These are phyloP conservation scores for Hemiprocne comata DNA, from an alignment of 2,113 vertebrate genomes.

Conservation along the genomic window DNA sequence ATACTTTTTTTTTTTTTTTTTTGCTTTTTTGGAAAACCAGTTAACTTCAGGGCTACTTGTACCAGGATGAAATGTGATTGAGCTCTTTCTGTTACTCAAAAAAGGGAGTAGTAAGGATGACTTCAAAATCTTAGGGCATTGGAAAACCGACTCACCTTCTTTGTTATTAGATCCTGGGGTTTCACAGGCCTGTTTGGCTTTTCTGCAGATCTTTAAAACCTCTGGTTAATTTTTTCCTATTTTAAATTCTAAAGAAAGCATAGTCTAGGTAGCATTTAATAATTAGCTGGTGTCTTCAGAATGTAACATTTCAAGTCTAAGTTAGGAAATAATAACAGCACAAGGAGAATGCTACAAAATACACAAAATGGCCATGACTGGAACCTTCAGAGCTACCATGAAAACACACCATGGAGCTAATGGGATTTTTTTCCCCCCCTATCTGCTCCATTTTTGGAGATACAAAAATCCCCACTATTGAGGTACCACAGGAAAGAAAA, in stretches of 20 bases:
- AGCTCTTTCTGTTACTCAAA: slow-evolving; percentile 9
- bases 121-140: not conserved
- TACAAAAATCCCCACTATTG: not conserved
- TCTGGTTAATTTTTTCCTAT: slow-evolving; percentile 50
- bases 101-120: not conserved
- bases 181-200: not conserved
- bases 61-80: not conserved
- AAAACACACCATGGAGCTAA: not conserved
- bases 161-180: slow-evolving; percentile 27
- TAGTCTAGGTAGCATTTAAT: slow-evolving; percentile 16
- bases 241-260: slow-evolving; percentile 42
- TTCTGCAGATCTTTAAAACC: slow-evolving; percentile 54
- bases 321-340: not conserved
- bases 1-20: slow-evolving; percentile 44
- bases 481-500: not conserved
- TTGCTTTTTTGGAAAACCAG: slow-evolving; percentile 21
- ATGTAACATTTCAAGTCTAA: not conserved
- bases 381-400: not conserved
- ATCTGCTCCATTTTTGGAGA: slow-evolving; percentile 5
- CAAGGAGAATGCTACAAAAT: slow-evolving; percentile 17
- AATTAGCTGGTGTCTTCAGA: slow-evolving; percentile 35
- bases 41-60: slow-evolving; percentile 47
- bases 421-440: not conserved
- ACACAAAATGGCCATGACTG: not conserved
- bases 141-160: slow-evolving; percentile 31